These are phyloP conservation scores for Lagorchestes hirsutus DNA, from an alignment of 2,797 vertebrate species.

Conservation along the genomic window DNA sequence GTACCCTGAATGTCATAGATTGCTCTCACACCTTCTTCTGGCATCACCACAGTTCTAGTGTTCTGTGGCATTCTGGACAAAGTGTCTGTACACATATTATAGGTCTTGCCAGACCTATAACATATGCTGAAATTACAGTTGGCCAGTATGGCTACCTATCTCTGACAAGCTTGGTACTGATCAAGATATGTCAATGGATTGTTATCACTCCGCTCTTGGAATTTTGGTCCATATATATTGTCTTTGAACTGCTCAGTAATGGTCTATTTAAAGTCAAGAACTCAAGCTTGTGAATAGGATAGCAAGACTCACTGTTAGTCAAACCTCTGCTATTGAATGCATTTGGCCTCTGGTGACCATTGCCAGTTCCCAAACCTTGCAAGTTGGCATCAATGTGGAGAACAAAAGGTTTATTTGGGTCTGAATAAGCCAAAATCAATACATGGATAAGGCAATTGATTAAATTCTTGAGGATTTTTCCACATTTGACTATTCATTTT, in stretches of 20 bases:
- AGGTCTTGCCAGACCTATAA: neutral
- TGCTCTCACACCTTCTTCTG: neutral
- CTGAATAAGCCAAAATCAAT: neutral
- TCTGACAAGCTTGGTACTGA: neutral
- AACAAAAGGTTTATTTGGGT: neutral
- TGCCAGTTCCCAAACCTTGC: neutral
- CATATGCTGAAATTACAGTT: neutral
- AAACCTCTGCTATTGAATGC: neutral
- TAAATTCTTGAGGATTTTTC: neutral
- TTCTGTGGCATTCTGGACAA: neutral
- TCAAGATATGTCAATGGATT: neutral
- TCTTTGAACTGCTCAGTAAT: neutral
- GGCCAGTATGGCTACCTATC: neutral
- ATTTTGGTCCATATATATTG: neutral
- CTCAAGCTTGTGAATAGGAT: neutral
- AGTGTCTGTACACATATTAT: neutral
- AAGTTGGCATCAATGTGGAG: neutral
- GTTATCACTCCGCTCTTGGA: too few species aligned
- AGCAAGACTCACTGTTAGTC: neutral
- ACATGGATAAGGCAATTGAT: neutral
- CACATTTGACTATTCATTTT: neutral
- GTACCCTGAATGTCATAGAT: neutral
- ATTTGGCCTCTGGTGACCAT: neutral
- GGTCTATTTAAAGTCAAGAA: neutral
- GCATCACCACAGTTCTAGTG: neutral